phyloP scores from a whole-genome alignment of 2,888 invertebrate genomes.

The Drosophila aldrichi region DNA sequence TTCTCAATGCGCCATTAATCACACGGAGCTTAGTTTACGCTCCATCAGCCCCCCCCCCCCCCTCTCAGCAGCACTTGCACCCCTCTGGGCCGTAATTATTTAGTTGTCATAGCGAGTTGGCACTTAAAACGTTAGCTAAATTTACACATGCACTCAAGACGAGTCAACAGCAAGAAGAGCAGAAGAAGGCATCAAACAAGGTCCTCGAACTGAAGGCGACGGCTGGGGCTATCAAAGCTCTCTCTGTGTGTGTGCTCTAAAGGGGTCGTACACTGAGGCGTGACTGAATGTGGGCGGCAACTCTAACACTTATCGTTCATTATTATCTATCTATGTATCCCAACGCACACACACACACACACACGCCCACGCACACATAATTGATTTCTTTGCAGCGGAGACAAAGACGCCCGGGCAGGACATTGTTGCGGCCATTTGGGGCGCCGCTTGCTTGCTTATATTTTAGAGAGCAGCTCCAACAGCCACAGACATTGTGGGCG shows the following conservation, averaged over 20 bases:
- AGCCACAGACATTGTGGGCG: conserved; percentile 43
- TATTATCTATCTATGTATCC: conserved; percentile 66
- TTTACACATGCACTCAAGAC: conserved; percentile 76
- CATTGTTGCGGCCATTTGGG: conserved; percentile 45
- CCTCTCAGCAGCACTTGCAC: background rate
- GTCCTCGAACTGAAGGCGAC: conserved; percentile 19
- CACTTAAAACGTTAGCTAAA: conserved; percentile 78
- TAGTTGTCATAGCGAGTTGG: conserved; percentile 73
- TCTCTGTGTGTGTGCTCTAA: conserved; percentile 1
- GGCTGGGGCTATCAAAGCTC: conserved; percentile 18
- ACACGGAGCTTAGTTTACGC: conserved; percentile 29
- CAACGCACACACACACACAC: conserved; percentile 8
- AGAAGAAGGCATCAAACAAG: conserved; percentile 21
- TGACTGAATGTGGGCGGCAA: conserved; percentile 57
- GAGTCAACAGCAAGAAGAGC: conserved; percentile 49
- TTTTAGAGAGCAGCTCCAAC: conserved; percentile 41
- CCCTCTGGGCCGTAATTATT: conserved; percentile 38
- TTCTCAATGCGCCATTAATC: conserved; percentile 64
- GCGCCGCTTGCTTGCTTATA: conserved; percentile 42
- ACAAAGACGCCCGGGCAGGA: conserved; percentile 38
- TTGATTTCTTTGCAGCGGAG: conserved; percentile 65
- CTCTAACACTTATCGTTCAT: conserved; percentile 78
- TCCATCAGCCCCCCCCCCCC: background rate
- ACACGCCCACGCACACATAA: conserved; percentile 45
- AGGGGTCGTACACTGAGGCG: conserved; percentile 21